Base-by-base conservation (phyloP, 1,140 invertebrate species). In the Drepana arcuata region DNA sequence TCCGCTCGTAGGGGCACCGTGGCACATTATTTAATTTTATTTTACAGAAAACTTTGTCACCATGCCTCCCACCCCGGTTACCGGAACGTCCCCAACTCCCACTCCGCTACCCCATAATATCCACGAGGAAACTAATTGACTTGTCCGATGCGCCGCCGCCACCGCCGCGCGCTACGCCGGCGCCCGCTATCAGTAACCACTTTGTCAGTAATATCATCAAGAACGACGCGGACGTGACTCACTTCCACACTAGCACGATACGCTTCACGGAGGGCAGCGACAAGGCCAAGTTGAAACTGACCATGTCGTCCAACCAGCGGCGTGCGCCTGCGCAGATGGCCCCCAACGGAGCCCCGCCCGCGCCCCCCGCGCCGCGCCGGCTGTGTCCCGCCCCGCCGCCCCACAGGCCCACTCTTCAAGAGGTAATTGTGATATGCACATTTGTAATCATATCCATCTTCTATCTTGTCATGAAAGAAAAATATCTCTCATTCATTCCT, bases 21-120 rank as follows among this genome's bases (percentile, higher is more conserved):
- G 66, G 69, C 72, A 74, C 72, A 74, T 74, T 64, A 75, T 75
- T 56, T 41, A 52, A 65, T 75, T 77, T 81, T 74, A 47, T 72
- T 80, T 81, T 81, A 54, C 75, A 81, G 73, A 77, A 68, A 59
- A 74, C 77, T 60, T 52, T 75, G 60, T 62, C 71, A 64, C 66
- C 70, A 68, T 60, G 64, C 49, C 39, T 61, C 56, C 69, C 71
- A 61, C 73, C 75, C 50, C 65, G 71, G 56, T 69, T 80, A 74
- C 65, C 71, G 56, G 69, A 67, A 66, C 73, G 75, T 52, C 75
- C 74, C 57, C 52, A 62, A 37, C 54, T 52, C 51, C 62, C 71
- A 41, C 36, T 59, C 59, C 68, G 75, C 42, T 80, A 80, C 49
- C 75, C 75, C 44, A 80, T 80, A 16, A 54, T 80, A 45, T 73